Base-by-base conservation (phyloP, 2,797 vertebrate genomes). In the Allenopithecus nigroviridis region DNA sequence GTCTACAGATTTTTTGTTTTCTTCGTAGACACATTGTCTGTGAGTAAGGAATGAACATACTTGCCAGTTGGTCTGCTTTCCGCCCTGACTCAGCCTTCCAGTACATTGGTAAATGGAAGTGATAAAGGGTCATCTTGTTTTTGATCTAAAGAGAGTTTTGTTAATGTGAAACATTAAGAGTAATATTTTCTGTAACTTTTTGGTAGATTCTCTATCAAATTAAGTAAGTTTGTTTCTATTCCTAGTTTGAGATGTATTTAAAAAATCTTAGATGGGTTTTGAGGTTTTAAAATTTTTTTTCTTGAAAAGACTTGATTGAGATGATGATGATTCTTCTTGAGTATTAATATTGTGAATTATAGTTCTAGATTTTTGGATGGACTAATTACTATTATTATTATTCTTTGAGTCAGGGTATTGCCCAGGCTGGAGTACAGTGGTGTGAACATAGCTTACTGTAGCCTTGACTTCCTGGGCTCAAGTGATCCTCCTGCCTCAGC, bases 191-290 rank as follows among this genome's bases (percentile, higher is more conserved):
- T 92, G 5, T 64, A 78, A 21, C 64, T 55, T 68, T 84, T 84
- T 78, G 30, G 26, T 55, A 85, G n/a, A 7, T 78, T 59, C 9
- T 70, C 30, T 61, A 48, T 87, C 43, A 93, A 24, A 57, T 81
- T 41, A 91, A 41, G 41, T 64, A 91, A 50, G 4, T 55, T 84
- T 81, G 76, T 92, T 96, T 96, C 11, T 81, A 50, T 57, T 94
- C 36, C 30, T 90, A 90, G 14, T 84, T 88, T 89, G 57, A 96
- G 55, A 89, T 93, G 94, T 85, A 48, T 95, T 70, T 39, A 16
- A 26, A 94, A 53, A 84, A 48, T 61, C 30, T 30, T 61, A 86
- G 26, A 39, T 91, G 55, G 7, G 4, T 84, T 95, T 90, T 81
- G 39, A 90, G 48, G 17, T 80, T 94, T 61, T 70, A 10, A 43